Percentiles rank a stretch among this genome's conserved stretches.
These are phyloP conservation scores for Tethea ocularis DNA, from an alignment of 2,888 invertebrate genomes.

Conservation along the genomic window DNA sequence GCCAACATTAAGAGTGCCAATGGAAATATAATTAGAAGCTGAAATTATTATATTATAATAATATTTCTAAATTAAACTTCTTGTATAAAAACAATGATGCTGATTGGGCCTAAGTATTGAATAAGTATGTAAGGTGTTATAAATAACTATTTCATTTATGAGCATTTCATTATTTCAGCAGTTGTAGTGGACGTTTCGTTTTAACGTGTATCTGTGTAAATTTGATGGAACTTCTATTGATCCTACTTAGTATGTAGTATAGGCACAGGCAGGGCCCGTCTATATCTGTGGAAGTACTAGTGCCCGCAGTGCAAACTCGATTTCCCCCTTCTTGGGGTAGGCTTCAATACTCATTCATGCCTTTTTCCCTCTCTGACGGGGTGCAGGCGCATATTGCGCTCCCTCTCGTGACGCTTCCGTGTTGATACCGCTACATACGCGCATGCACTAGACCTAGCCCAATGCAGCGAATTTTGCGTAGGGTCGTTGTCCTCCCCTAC, in stretches of 20 bases:
- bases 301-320: constrained; percentile 79
- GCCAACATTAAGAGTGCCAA: neutral
- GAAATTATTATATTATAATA: too few relatives aligned
- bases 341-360: constrained; percentile 83
- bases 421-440: constrained; percentile 76
- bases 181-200: neutral
- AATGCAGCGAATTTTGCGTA: constrained; percentile 85
- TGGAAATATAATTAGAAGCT: neutral
- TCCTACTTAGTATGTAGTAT: constrained; percentile 57
- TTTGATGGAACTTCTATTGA: constrained; percentile 61
- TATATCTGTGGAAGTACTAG: constrained; percentile 72
- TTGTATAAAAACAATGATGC: neutral
- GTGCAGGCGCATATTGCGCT: constrained; percentile 60
- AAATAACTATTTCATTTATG: neutral
- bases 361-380: constrained; percentile 73
- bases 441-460: constrained; percentile 83
- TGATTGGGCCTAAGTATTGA: neutral
- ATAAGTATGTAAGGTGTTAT: neutral
- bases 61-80: too few relatives aligned
- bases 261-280: constrained; percentile 43
- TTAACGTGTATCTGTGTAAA: constrained; percentile 13
- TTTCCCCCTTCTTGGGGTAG: constrained; percentile 82
- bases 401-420: constrained; percentile 72
- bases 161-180: neutral
- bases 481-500: constrained; percentile 78